Base-by-base conservation (phyloP, 2,113 vertebrate genomes). In the Aspidoscelis tigris region DNA sequence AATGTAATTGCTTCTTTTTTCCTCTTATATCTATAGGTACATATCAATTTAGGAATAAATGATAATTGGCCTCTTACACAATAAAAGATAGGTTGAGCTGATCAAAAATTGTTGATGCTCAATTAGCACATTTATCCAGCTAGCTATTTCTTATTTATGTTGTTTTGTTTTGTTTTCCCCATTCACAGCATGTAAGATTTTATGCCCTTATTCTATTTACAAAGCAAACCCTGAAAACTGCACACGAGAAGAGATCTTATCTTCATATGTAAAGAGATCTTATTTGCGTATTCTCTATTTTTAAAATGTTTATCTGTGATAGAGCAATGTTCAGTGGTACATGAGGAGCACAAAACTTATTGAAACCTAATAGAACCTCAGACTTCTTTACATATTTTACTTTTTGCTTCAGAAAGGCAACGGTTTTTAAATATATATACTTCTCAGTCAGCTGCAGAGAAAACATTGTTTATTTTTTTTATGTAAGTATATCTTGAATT, bases 1-100 rank as follows among this genome's bases (percentile, higher is more conserved):
- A 86, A 33, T 0, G 4, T 90, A 93, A 91, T 91, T 88, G 75
- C 87, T 89, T 89, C 16, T 86, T 64, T 87, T 92, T n/a, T 93
- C 55, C 58, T 14, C 55, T 14, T 78, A 85, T 85, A 85, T 85
- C 83, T 85, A 80, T 85, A 85, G 77, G 72, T 69, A 91, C 72
- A 81, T 92, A 80, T 84, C 90, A 89, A 33, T 90, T 92, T 81
- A 86, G 88, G 65, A 92, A 88, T 61, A 92, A 86, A 76, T 74
- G 64, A 83, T 86, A 86, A 87, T 0, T 77, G 64, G 39, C 21
- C 33, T 77, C 14, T 69, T 86, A 78, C 69, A 86, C 84, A 43
- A 9, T 82, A 26, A 33, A 64, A 74, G 6, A 74, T 58, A 22
- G 58, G 44, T 76, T 75, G 66, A 89, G 87, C 70, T 33, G 86